A percentile compares a stretch with the other conserved stretches of the same genome.
Conservation (phyloP, 2,113 vertebrate species). For the Amblyornis subalaris region DNA sequence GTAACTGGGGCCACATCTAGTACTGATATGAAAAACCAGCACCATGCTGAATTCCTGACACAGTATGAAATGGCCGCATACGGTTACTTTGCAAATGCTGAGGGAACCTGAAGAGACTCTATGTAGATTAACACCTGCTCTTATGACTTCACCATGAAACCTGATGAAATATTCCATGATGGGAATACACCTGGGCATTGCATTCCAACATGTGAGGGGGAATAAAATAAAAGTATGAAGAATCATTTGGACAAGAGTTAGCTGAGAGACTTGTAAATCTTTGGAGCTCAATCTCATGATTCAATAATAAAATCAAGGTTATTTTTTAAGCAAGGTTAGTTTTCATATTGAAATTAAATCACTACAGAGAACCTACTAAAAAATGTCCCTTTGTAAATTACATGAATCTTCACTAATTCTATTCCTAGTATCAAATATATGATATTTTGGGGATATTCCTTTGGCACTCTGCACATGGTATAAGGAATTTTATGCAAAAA, state of each 20-base stretch:
- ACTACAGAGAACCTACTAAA: background rate
- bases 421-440: background rate
- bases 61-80: background rate
- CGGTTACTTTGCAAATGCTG: background rate
- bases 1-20: background rate
- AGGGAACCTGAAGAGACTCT: background rate
- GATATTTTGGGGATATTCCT: background rate
- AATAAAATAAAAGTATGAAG: background rate
- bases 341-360: background rate
- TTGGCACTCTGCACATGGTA: background rate
- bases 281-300: background rate
- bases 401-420: background rate
- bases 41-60: background rate
- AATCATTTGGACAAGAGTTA: background rate
- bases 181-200: background rate
- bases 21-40: background rate
- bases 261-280: background rate
- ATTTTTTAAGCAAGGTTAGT: background rate
- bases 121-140: background rate
- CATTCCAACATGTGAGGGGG: background rate
- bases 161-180: background rate
- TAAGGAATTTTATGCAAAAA: background rate
- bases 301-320: conserved; percentile 30
- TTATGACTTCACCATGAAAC: background rate
- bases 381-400: background rate